Base-by-base conservation (phyloP, 2,888 invertebrate species). In the Tenthredo notha region DNA sequence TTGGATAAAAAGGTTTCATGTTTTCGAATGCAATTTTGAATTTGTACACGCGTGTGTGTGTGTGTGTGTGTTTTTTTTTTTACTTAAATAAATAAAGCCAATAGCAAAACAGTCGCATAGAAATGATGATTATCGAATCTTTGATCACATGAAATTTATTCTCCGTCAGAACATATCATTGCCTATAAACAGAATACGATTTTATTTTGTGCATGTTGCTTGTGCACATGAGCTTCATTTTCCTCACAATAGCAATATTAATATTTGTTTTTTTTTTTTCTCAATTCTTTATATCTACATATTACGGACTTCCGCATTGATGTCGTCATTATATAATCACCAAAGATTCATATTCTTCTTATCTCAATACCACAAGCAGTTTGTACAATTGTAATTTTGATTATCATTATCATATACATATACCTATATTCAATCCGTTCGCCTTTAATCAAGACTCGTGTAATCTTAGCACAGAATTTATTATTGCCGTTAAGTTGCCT, bases 61-160 rank as follows among this genome's bases (percentile, higher is more conserved):
- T 67, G 21, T n/a, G 18, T 15, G 18, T 67, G 12, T 29, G 12
- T 70, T 37, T 67, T 29, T 33, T 67, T 33, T 18, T 15, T 2
- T 4, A 25, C 5, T 1, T 1, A 6, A 67, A 67, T 4, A 7
- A 61, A 67, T 47, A 40, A 33, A 50, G 18, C 15, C 33, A 50
- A 50, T 15, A 5, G 7, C 10, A 18, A 21, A 25, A 50, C 6
- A 9, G 50, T 33, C 29, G 12, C 5, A 21, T 37, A 37, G 9
- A 37, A 54, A 78, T 61, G 21, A 78, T n/a, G 29, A 78, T 29
- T 50, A 33, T 50, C 21, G 43, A 74, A 18, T 74, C 43, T 15
- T 77, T 77, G 2, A 77, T 50, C 77, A 77, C 77, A 77, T 77
- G 54, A 77, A 77, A 54, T 77, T 77, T 77, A 77, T 50, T 77